Conservation (phyloP, 2,888 invertebrate species). For the Pseudanteris insignis region DNA sequence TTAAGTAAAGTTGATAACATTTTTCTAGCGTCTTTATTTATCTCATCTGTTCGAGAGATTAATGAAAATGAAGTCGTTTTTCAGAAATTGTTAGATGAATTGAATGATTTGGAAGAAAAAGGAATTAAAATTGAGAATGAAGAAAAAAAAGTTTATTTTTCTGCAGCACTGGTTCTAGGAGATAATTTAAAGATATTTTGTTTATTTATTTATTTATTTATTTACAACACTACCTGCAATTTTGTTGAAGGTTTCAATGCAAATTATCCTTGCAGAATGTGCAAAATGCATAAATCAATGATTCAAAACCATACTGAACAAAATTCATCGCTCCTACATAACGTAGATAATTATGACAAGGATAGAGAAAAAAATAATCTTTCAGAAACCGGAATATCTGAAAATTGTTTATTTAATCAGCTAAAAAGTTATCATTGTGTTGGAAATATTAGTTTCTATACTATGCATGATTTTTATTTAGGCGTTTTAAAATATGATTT, state of each 20-base stretch:
- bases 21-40: too few relatives aligned
- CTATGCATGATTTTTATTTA: slow-evolving; percentile 34
- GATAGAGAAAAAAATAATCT: too few relatives aligned
- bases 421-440: slow-evolving; percentile 29
- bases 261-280: slow-evolving; percentile 3
- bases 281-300: not conserved
- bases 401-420: slow-evolving; percentile 27
- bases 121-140: too few relatives aligned
- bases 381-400: slow-evolving; percentile 8
- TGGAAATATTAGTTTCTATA: slow-evolving; percentile 28
- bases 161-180: too few relatives aligned
- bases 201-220: too few relatives aligned
- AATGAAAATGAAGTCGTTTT: too few relatives aligned
- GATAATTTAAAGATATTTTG: too few relatives aligned
- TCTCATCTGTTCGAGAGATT: too few relatives aligned
- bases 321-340: not conserved
- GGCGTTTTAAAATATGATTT: slow-evolving; percentile 34
- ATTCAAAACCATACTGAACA: not conserved
- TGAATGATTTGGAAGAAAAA: slow-evolving; percentile 15
- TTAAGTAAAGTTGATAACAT: slow-evolving; percentile 10
- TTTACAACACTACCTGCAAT: too few relatives aligned
- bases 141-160: too few relatives aligned
- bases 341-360: too few relatives aligned
- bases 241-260: slow-evolving; percentile 8
- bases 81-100: slow-evolving; percentile 6